phyloP scores from a whole-genome alignment of 2,113 vertebrate genomes.

The Takifugu flavidus region DNA sequence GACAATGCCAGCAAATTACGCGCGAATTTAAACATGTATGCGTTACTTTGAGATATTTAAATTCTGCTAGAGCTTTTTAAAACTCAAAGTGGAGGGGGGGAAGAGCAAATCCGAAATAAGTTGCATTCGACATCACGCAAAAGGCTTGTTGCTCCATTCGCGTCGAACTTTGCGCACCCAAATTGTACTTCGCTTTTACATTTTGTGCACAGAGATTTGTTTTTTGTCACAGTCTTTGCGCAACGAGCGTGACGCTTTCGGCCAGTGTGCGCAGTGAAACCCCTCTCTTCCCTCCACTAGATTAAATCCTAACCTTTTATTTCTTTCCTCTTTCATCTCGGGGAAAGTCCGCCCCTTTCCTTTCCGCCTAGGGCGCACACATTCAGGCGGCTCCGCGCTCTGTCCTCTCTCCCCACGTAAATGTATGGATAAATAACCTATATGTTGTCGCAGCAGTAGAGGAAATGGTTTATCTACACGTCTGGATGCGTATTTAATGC shows the following conservation, averaged over 20 bases:
- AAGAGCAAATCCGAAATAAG: neutral
- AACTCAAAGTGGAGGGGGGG: too few relatives aligned
- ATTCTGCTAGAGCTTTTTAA: neutral
- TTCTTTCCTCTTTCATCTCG: conserved; percentile 93
- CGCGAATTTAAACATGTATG: neutral
- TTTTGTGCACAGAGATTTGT: too few relatives aligned
- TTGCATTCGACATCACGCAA: conserved; percentile 6
- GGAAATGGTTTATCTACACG: too few relatives aligned
- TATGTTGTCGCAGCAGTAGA: too few relatives aligned
- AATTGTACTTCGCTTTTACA: too few relatives aligned
- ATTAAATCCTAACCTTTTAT: conserved; percentile 97
- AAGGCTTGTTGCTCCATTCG: conserved; percentile 61
- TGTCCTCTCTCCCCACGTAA: conserved; percentile 39
- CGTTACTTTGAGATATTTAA: neutral
- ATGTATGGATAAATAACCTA: neutral
- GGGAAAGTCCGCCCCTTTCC: conserved; percentile 86
- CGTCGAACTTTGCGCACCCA: neutral
- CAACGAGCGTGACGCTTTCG: conserved; percentile 62
- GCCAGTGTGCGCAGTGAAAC: conserved; percentile 74
- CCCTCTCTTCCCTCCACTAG: conserved; percentile 77
- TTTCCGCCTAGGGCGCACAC: conserved; percentile 63
- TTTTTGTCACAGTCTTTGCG: conserved; percentile 50
- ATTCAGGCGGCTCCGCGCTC: conserved; percentile 55
- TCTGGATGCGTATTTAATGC: too few relatives aligned
- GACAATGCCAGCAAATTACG: neutral